Evolutionary conservation across 2,888 invertebrate genomes (phyloP).

Genomic region (Exocentrus adspersus): DNA sequence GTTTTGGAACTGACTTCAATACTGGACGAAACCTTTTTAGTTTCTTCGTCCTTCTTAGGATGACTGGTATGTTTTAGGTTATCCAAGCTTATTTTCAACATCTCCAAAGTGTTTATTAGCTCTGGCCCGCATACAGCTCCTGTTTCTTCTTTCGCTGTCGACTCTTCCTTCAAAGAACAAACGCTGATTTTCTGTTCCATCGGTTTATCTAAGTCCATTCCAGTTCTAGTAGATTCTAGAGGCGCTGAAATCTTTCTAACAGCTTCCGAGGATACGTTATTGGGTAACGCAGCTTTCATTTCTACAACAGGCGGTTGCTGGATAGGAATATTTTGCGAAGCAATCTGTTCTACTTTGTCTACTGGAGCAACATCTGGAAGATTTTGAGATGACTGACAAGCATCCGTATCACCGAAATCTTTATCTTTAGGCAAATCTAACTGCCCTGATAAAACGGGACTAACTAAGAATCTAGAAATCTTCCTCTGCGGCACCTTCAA

Average conservation of each 20-base stretch:
- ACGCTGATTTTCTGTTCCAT: slow-evolving; percentile 54
- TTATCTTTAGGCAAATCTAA: slow-evolving; percentile 62
- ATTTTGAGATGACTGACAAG: slow-evolving; percentile 37
- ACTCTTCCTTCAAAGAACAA: slow-evolving; percentile 52
- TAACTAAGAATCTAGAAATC: slow-evolving; percentile 84
- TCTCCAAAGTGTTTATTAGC: slow-evolving; percentile 67
- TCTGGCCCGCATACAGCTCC: slow-evolving; percentile 64
- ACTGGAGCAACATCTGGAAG: slow-evolving; percentile 25
- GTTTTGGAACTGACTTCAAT: slow-evolving; percentile 46
- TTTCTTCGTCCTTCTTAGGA: slow-evolving; percentile 57
- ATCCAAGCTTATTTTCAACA: slow-evolving; percentile 68
- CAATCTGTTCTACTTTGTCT: slow-evolving; percentile 31
- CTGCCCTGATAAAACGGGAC: slow-evolving; percentile 76
- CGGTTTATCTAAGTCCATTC: slow-evolving; percentile 46
- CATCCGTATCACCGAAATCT: slow-evolving; percentile 48
- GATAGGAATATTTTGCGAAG: slow-evolving; percentile 16
- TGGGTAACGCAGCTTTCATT: slow-evolving; percentile 26
- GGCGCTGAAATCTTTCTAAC: slow-evolving; percentile 53
- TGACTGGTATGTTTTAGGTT: slow-evolving; percentile 67
- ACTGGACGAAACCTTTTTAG: slow-evolving; percentile 51
- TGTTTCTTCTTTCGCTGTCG: slow-evolving; percentile 48
- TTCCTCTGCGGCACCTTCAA: slow-evolving; percentile 70
- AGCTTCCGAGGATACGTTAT: slow-evolving; percentile 38
- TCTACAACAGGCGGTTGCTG: slow-evolving; percentile 31
- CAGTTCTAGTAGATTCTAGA: slow-evolving; percentile 44